Conservation (phyloP, 2,888 invertebrate species). For the Lasioglossum pauxillum region DNA sequence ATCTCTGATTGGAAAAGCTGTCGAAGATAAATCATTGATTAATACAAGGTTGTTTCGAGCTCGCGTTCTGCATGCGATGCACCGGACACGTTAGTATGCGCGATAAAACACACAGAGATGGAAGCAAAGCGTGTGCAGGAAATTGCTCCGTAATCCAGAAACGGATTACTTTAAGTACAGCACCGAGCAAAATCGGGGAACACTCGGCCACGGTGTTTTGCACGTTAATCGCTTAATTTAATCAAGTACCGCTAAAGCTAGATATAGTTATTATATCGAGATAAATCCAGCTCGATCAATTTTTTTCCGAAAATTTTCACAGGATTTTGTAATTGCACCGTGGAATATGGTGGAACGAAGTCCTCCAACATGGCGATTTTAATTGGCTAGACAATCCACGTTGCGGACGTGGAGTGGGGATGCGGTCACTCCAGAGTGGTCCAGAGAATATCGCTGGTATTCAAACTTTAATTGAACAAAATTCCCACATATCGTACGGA, state of each 20-base stretch:
- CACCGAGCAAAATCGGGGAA: background rate
- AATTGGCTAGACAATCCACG: background rate
- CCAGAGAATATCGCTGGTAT: background rate
- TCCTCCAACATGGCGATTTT: background rate
- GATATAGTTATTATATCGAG: background rate
- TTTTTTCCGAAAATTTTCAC: background rate
- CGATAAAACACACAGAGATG: background rate
- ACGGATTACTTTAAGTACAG: constrained; percentile 4
- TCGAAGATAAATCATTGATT: constrained; percentile 63
- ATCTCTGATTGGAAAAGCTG: constrained; percentile 28
- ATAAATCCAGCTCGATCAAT: background rate
- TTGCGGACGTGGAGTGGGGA: background rate
- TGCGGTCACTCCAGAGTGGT: background rate
- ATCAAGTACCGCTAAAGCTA: background rate
- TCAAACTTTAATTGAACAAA: constrained; percentile 15
- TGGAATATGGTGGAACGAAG: background rate
- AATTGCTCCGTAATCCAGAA: constrained; percentile 5
- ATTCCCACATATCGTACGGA: background rate
- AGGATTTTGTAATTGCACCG: background rate
- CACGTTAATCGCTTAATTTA: background rate
- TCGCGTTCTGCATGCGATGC: constrained; percentile 70
- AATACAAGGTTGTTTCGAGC: constrained; percentile 53
- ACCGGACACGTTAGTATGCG: background rate
- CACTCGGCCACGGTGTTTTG: background rate
- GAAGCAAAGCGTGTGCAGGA: constrained; percentile 5